Evolutionary conservation across 2,113 vertebrate genomes (phyloP), one percentile per base, ranked within the genome.

Genomic region (Felis chaus): DNA sequence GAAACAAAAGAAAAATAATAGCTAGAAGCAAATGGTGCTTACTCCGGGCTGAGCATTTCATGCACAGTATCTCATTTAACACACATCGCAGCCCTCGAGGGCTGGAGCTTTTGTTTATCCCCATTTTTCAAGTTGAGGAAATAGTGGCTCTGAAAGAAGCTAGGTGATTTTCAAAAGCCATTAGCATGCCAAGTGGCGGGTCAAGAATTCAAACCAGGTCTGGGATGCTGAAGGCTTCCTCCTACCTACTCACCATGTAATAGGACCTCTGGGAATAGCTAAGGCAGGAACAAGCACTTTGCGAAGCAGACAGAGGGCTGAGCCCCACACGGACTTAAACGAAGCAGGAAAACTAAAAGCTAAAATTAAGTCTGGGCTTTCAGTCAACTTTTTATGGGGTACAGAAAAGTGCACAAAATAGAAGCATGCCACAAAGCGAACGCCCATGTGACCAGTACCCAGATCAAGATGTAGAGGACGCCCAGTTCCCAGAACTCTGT

Each of bases 1-100:
- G 78, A 97, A 89, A 82, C 10, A 61, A 87, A 92, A 90, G 29
- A 85, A 95, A 94, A 94, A 39, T 33, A 88, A 33, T 0, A 89
- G 36, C 68, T 83, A 84, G 69, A 41, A 84, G 41, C 41, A 55
- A 89, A 81, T 0, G 7, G 23, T 25, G 23, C 41, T 65, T 69
- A 2, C 63, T 36, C 65, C 8, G 81, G 85, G 53, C 48, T 83
- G 29, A 78, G 66, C 19, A 48, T 48, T 89, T 65, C 86, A 80
- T 29, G 33, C 2, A 9, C 68, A 53, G 57, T 57, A 92, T 91
- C 81, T 95, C 81, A 83, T 36, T 81, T 86, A 95, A 94, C 66
- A 53, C 39, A 74, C 33, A 48, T 25, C 36, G 41, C 3, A 86
- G 81, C 39, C 57, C 69, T 19, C 55, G 61, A 41, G 21, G 16